Evolutionary conservation across 2,113 vertebrate genomes (phyloP).

Genomic region (Cinclus cinclus): DNA sequence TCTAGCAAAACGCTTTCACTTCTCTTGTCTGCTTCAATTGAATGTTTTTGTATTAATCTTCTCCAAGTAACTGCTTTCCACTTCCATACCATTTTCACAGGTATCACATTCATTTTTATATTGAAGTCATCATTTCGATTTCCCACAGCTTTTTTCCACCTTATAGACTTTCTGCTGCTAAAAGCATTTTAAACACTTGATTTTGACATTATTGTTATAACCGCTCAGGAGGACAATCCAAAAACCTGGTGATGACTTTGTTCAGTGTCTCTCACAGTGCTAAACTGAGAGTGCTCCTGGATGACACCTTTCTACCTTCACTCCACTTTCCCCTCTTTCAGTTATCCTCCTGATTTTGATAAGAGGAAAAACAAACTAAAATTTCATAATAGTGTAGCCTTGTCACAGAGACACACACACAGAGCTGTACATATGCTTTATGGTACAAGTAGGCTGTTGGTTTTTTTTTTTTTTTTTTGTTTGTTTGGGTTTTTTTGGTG

Average conservation of each 20-base stretch:
- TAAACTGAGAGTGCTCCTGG: neutral
- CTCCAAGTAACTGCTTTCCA: neutral
- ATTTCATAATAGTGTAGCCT: neutral
- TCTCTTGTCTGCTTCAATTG: neutral
- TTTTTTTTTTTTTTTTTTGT: neutral
- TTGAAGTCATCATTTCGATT: neutral
- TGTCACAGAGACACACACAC: neutral
- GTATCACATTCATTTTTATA: neutral
- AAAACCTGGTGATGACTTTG: neutral
- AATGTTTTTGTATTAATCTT: constrained; percentile 21
- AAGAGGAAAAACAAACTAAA: neutral
- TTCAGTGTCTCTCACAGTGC: neutral
- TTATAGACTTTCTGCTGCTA: neutral
- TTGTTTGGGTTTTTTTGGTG: no score
- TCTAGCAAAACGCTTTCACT: neutral
- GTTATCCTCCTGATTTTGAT: neutral
- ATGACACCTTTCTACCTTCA: neutral
- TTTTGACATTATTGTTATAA: neutral
- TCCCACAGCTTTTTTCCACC: neutral
- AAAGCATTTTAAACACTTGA: neutral
- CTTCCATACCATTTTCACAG: neutral
- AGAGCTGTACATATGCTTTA: neutral
- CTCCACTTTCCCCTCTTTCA: neutral
- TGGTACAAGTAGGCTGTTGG: neutral
- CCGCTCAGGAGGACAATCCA: neutral